These are phyloP conservation scores for Pterois miles DNA, from an alignment of 2,797 vertebrate species.

Conservation along the genomic window DNA sequence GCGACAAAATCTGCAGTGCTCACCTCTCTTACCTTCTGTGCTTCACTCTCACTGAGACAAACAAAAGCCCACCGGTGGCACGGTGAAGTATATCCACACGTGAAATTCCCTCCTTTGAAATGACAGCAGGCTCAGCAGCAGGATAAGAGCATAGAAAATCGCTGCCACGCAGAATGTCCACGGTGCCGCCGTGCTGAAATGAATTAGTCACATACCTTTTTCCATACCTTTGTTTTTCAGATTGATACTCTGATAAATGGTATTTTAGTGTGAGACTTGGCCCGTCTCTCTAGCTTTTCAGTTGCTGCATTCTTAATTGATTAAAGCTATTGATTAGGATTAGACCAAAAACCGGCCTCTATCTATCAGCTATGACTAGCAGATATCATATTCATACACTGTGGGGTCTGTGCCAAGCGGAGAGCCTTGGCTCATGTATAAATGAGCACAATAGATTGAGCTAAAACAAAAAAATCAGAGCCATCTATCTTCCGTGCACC, in stretches of 20 bases:
- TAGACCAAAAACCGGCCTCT: constrained; percentile 37
- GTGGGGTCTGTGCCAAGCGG: constrained; percentile 33
- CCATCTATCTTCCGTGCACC: constrained; percentile 48
- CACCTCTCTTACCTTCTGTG: constrained; percentile 51
- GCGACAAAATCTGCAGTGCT: constrained; percentile 72
- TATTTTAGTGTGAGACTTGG: constrained; percentile 49
- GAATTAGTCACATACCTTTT: constrained; percentile 34
- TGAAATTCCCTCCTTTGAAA: not conserved
- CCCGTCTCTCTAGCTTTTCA: constrained; percentile 40
- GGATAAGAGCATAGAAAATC: not conserved
- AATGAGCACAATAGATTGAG: constrained; percentile 26
- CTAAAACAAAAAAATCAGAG: constrained; percentile 1
- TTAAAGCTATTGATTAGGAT: constrained; percentile 70
- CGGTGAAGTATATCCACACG: not conserved
- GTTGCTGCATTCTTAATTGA: constrained; percentile 70
- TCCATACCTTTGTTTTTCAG: constrained; percentile 26
- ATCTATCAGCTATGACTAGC: constrained; percentile 21
- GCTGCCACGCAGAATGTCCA: not conserved
- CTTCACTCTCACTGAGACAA: constrained; percentile 32
- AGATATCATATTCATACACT: constrained; percentile 46
- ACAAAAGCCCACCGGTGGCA: constrained; percentile 11
- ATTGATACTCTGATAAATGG: constrained; percentile 64
- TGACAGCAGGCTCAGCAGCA: not conserved
- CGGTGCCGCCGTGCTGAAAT: constrained; percentile 7
- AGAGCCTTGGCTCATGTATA: constrained; percentile 3